Evolutionary conservation across 2,113 vertebrate species (phyloP).

Genomic region (Isichthys henryi): DNA sequence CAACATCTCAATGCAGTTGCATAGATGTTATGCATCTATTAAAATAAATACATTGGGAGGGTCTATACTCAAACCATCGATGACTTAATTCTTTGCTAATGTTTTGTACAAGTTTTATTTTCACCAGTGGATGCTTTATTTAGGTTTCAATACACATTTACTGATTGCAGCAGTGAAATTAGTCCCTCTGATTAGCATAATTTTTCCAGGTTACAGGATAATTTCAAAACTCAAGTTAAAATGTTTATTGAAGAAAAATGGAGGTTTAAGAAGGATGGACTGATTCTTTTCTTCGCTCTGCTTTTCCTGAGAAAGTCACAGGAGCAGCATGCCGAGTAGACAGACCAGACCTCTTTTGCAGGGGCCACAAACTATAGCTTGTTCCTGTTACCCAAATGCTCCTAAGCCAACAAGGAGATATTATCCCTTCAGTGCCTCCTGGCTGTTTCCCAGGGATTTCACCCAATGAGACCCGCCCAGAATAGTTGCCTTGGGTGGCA

Average conservation of each 20-base stretch:
- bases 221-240: not conserved
- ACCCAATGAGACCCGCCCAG: not conserved
- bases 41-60: not conserved
- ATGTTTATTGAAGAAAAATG: not conserved
- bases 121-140: not conserved
- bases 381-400: not conserved
- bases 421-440: not conserved
- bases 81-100: not conserved
- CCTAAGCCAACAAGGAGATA: not conserved
- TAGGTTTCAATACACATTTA: not conserved
- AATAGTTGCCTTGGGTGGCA: not conserved
- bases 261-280: not conserved
- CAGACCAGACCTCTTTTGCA: not conserved
- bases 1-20: not conserved
- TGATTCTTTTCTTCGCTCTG: not conserved
- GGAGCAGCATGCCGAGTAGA: not conserved
- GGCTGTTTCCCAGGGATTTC: not conserved
- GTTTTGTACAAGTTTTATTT: not conserved
- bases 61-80: not conserved
- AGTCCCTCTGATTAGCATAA: not conserved
- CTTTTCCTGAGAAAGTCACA: not conserved
- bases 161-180: not conserved
- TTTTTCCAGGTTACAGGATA: too few relatives aligned
- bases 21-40: not conserved
- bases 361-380: not conserved